A percentile compares a stretch with the other conserved stretches of the same genome.
Evolutionary conservation across 2,888 invertebrate genomes (phyloP).

Genomic region (Drosophila niveifrons): DNA sequence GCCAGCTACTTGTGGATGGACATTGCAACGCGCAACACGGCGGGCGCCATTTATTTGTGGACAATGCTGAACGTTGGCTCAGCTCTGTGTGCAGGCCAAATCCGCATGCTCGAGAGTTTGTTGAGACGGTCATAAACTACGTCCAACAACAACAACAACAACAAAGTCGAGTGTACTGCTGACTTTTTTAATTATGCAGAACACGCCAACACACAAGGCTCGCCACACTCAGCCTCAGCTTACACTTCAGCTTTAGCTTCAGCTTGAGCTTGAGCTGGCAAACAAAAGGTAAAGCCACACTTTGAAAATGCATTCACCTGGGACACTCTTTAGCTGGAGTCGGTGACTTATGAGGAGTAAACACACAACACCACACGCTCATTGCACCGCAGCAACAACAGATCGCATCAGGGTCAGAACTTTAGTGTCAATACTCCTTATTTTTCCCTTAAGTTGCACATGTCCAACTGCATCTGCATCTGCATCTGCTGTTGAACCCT

Average conservation of each 20-base stretch:
- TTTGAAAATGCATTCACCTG: constrained; percentile 39
- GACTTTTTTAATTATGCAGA: constrained; percentile 64
- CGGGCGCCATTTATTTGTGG: constrained; percentile 46
- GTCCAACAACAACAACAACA: constrained; percentile 1
- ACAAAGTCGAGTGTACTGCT: constrained; percentile 31
- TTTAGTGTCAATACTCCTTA: constrained; percentile 35
- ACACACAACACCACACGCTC: constrained; percentile 6
- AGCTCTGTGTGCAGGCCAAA: constrained; percentile 34
- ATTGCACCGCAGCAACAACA: neutral
- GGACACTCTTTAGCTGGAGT: constrained; percentile 18
- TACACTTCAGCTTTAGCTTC: neutral
- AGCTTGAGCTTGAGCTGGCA: neutral
- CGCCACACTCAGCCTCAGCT: constrained; percentile 5
- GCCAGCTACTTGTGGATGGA: constrained; percentile 7
- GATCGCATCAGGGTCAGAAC: constrained; percentile 18
- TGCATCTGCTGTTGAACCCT: neutral
- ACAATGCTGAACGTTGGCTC: constrained; percentile 31
- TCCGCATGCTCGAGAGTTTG: constrained; percentile 36
- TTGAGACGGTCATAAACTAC: constrained; percentile 46
- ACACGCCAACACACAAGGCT: constrained; percentile 47
- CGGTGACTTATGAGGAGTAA: constrained; percentile 44
- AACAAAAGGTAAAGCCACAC: constrained; percentile 8
- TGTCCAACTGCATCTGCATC: constrained; percentile 28
- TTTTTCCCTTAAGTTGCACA: constrained; percentile 23
- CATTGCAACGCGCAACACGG: neutral